phyloP scores from a whole-genome alignment of 1,140 invertebrate genomes.

The Teleopsis dalmanni region DNA sequence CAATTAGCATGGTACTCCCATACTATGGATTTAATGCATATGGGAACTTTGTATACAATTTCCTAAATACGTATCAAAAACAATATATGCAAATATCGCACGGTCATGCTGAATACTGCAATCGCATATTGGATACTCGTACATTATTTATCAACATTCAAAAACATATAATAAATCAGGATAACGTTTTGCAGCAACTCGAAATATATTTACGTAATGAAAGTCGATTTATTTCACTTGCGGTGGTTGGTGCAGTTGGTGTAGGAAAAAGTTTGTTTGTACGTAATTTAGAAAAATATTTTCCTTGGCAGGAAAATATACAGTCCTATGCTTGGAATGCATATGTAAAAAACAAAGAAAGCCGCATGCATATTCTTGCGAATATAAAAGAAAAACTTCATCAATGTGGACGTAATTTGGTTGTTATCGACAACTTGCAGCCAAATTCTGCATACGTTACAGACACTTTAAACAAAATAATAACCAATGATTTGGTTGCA shows the following conservation, averaged over 20 bases:
- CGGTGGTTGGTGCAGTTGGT: constrained; percentile 25
- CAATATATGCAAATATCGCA: constrained; percentile 21
- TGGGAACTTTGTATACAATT: constrained; percentile 11
- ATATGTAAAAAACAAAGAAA: constrained; percentile 18
- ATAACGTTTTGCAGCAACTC: constrained; percentile 16
- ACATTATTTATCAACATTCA: constrained; percentile 14
- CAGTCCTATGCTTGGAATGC: constrained; percentile 34
- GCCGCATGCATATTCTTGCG: constrained; percentile 25
- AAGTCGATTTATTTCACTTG: constrained; percentile 21
- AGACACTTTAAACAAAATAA: constrained; percentile 21
- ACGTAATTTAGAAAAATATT: constrained; percentile 14
- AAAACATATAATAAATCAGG: constrained; percentile 22
- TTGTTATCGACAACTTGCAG: constrained; percentile 30
- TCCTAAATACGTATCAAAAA: constrained; percentile 12
- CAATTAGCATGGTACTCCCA: too few relatives aligned
- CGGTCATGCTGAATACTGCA: constrained; percentile 26
- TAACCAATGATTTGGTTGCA: constrained; percentile 12
- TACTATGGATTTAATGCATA: too few relatives aligned
- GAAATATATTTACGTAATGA: constrained; percentile 17
- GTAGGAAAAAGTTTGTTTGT: constrained; percentile 27
- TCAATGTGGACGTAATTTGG: constrained; percentile 26
- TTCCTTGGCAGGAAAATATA: constrained; percentile 33
- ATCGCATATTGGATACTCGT: constrained; percentile 7
- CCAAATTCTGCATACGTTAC: constrained; percentile 24
- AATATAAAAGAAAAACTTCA: constrained; percentile 24